These are phyloP conservation scores for Drosophila cognata DNA, from an alignment of 2,888 invertebrate species.

Conservation along the genomic window DNA sequence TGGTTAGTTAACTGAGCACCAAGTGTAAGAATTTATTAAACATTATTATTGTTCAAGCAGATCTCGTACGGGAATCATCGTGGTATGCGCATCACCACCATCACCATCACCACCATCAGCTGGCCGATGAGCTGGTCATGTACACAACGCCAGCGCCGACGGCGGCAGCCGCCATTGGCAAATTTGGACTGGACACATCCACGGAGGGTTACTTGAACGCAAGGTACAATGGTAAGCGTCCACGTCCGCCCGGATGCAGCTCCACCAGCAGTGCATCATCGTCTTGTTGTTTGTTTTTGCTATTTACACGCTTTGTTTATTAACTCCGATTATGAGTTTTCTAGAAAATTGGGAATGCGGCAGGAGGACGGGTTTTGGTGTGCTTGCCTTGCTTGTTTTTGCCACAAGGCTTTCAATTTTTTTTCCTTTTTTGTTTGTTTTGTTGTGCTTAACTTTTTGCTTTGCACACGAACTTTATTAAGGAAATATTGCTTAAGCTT, in stretches of 20 bases:
- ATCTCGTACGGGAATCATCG: slow-evolving; percentile 76
- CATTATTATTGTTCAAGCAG: slow-evolving; percentile 40
- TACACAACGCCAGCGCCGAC: slow-evolving; percentile 78
- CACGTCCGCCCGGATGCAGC: slow-evolving; percentile 68
- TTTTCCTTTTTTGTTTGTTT: slow-evolving; percentile 32
- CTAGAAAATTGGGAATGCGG: slow-evolving; percentile 6
- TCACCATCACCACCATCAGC: slow-evolving; percentile 81
- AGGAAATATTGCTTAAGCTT: slow-evolving; percentile 19
- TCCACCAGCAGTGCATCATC: slow-evolving; percentile 21
- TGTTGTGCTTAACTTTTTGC: slow-evolving; percentile 56
- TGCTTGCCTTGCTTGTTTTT: slow-evolving; percentile 12
- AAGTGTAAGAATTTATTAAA: neutral
- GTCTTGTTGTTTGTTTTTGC: slow-evolving; percentile 57
- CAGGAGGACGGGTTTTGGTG: slow-evolving; percentile 4
- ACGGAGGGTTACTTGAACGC: slow-evolving; percentile 84
- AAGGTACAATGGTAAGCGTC: slow-evolving; percentile 84
- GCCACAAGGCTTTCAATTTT: slow-evolving; percentile 38
- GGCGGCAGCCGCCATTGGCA: slow-evolving; percentile 77
- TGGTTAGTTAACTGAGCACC: slow-evolving; percentile 45
- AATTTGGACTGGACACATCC: slow-evolving; percentile 83
- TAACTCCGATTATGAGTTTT: slow-evolving; percentile 77
- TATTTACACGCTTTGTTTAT: slow-evolving; percentile 78
- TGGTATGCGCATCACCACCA: slow-evolving; percentile 82
- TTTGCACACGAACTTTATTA: slow-evolving; percentile 47
- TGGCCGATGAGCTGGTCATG: slow-evolving; percentile 83